Evolutionary conservation across 1,140 invertebrate species (phyloP), one percentile per base, ranked within the genome.

Genomic region (Drosophila leontia): DNA sequence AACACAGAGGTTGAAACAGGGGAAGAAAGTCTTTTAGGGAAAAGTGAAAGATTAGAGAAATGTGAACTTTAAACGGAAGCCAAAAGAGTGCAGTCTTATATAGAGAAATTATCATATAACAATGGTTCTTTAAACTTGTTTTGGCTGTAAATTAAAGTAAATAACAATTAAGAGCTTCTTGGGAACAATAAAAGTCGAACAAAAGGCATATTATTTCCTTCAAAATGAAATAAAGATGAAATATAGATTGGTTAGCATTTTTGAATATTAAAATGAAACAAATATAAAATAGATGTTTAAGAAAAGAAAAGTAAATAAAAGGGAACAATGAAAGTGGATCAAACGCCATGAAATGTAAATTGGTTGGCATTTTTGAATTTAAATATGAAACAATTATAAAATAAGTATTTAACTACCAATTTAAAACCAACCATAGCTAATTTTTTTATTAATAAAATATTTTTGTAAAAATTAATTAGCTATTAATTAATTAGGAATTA

Each of bases 1-100:
- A 23, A 35, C 11, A 35, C 6, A 53, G 15, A 13, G 29, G 19
- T 1, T 11, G 19, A 12, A 50, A 3, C 1, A 0, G 26, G 23
- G 17, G 23, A 62, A 41, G 69, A 57, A 57, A 39, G 42, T 56
- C 29, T 50, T 55, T 13, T 42, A 34, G 4, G 32, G 39, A 29
- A 69, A 78, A 62, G 64, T 69, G 75, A 78, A 78, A 78, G 75
- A 77, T 58, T 8, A 12, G 2, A 59, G 26, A 55, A 58, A 68
- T 56, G 37, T 41, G 12, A 50, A 55, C 47, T 17, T 26, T 47
- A 13, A 48, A 50, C 72, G 56, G 70, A 64, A 64, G 72, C 69
- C 35, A 55, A 7, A 62, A 62, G 17, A 56, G 15, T 11, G 2
- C 9, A 17, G 15, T 26, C 7, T 47, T 45, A 11, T 12, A 15